Percentiles rank a stretch among this genome's conserved stretches.
phyloP scores from a whole-genome alignment of 2,888 invertebrate genomes.

The Chironomus riparius region DNA sequence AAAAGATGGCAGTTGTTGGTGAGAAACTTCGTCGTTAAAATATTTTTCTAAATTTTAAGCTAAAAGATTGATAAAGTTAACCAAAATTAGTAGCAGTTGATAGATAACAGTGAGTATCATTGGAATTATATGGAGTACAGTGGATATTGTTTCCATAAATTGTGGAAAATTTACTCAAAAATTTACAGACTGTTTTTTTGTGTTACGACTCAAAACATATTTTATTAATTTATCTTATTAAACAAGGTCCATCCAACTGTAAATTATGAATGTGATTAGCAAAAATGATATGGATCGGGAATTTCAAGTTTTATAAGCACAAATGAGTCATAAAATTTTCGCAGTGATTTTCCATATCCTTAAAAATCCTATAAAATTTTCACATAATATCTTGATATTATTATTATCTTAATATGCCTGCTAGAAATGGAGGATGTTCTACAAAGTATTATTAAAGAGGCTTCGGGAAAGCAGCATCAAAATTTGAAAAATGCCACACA shows the following conservation, averaged over 20 bases:
- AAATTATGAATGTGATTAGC: too few species aligned
- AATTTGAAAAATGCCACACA: conserved; percentile 72
- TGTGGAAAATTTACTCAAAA: background rate
- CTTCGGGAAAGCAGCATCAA: conserved; percentile 62
- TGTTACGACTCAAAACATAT: conserved; percentile 6
- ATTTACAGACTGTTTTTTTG: background rate
- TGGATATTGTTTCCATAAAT: background rate
- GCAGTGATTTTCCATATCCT: background rate
- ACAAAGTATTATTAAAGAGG: conserved; percentile 75
- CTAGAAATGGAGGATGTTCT: conserved; percentile 76
- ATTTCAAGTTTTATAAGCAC: too few species aligned
- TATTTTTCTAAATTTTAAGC: conserved; percentile 13
- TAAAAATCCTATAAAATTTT: background rate
- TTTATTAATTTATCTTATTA: background rate
- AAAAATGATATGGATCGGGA: too few species aligned
- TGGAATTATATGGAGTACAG: background rate
- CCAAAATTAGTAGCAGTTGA: background rate
- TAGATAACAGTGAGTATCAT: background rate
- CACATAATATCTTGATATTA: background rate
- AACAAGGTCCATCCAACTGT: too few species aligned
- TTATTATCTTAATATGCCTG: conserved; percentile 12
- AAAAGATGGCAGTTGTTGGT: conserved; percentile 16
- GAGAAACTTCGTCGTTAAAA: conserved; percentile 3
- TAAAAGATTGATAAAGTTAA: background rate
- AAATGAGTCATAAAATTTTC: background rate